Percentiles rank a stretch among this genome's conserved stretches.
phyloP scores from a whole-genome alignment of 92 coral and sea anemone species.

The Nematostella vectensis region DNA sequence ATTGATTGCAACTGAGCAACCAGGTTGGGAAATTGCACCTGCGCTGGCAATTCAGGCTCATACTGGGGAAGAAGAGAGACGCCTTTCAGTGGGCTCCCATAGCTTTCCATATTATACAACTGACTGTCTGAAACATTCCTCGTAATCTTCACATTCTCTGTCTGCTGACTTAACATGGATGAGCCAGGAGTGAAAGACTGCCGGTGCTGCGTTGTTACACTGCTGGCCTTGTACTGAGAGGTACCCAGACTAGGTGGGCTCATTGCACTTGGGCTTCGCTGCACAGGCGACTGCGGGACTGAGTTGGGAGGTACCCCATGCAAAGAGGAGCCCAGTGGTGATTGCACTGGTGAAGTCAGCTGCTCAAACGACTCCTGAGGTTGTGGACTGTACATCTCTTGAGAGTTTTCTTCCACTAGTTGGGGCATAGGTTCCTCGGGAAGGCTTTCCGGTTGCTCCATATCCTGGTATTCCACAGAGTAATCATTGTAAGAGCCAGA shows the following conservation, averaged over 20 bases:
- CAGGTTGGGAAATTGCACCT: constrained; percentile 90
- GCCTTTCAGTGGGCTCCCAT: constrained; percentile 26
- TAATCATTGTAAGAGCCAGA: constrained; percentile 10
- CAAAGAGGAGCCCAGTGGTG: constrained; percentile 4
- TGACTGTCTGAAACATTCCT: constrained; percentile 93
- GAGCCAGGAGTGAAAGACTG: background rate
- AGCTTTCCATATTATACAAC: constrained; percentile 63
- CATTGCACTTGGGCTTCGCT: background rate
- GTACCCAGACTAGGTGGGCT: background rate
- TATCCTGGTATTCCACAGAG: constrained; percentile 19
- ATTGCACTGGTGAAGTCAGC: constrained; percentile 28
- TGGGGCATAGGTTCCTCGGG: constrained; percentile 5
- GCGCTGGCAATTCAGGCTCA: constrained; percentile 74
- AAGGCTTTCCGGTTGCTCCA: constrained; percentile 5
- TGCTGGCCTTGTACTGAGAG: background rate
- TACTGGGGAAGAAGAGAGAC: constrained; percentile 37
- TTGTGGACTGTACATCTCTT: constrained; percentile 12
- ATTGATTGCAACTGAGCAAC: constrained; percentile 90
- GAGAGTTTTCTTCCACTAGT: constrained; percentile 13
- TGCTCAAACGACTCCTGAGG: constrained; percentile 1
- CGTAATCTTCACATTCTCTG: constrained; percentile 58
- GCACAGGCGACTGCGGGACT: constrained; percentile 12
- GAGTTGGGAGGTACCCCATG: background rate
- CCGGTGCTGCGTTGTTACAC: background rate
- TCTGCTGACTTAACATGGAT: background rate